Evolutionary conservation across 2,888 invertebrate genomes (phyloP), one percentile per base, ranked within the genome.

Genomic region (Rugalucina vietnamica): DNA sequence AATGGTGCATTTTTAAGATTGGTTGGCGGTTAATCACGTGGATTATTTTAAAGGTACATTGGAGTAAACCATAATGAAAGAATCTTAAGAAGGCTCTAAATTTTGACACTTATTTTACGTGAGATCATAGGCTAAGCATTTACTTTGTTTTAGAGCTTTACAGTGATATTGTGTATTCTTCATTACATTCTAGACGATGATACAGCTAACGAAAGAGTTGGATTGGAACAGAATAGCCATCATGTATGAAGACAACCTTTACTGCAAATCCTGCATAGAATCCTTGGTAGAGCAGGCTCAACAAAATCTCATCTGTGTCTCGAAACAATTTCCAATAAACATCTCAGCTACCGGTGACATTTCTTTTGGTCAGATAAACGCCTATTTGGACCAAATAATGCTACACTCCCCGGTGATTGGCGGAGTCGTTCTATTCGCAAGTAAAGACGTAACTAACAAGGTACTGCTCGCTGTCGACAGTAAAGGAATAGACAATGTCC

Each of bases 141-240:
- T n/a, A n/a, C n/a, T n/a, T n/a, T n/a, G n/a, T n/a, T n/a, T n/a
- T n/a, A n/a, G n/a, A n/a, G n/a, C n/a, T n/a, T n/a, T n/a, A n/a
- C n/a, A n/a, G n/a, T n/a, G n/a, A n/a, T n/a, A n/a, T n/a, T n/a
- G n/a, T n/a, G n/a, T n/a, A n/a, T n/a, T n/a, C n/a, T n/a, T 14
- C 36, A 34, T 2, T 32, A n/a, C 14, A 57, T 75, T 76, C 18
- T 65, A 88, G 88, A 87, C 79, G 1, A 85, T 88, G 65, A 34
- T 84, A 8, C 29, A 85, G 60, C 54, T 87, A 24, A 72, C 89
- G 72, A 54, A 77, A 32, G 12, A 34, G 10, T 84, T 89, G 14
- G 65, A 82, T 69, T 90, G 90, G 90, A 90, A 88, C 60, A 83
- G 88, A 34, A 79, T 90, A 27, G 89, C 84, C 14, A 73, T 90